Percentiles rank a stretch among this genome's conserved stretches.
Evolutionary conservation across 2,888 invertebrate genomes (phyloP).

Genomic region (Dendrolimus houi): DNA sequence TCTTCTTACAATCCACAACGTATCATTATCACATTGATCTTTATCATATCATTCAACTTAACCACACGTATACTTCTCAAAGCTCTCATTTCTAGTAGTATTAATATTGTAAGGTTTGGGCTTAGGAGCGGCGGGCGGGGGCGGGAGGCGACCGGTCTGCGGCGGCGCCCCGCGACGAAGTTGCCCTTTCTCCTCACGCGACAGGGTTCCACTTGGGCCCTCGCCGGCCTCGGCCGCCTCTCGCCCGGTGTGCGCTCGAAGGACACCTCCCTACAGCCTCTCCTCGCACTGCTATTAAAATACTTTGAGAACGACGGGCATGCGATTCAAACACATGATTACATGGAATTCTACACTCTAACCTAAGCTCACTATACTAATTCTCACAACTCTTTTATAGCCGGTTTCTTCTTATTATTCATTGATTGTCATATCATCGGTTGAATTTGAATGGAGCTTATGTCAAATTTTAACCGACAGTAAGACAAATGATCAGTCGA

Average conservation of each 20-base stretch:
- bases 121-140: constrained; percentile 10
- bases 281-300: background rate
- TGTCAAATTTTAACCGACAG: too few relatives aligned
- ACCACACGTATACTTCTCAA: too few relatives aligned
- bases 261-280: constrained; percentile 20
- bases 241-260: constrained; percentile 41
- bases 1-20: too few relatives aligned
- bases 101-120: constrained; percentile 18
- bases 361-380: too few relatives aligned
- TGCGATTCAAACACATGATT: background rate
- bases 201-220: constrained; percentile 15
- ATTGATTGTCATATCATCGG: too few relatives aligned
- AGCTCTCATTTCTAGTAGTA: background rate
- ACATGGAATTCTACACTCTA: too few relatives aligned
- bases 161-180: constrained; percentile 9
- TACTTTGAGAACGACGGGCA: background rate
- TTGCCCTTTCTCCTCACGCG: constrained; percentile 18
- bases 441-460: too few relatives aligned
- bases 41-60: too few relatives aligned
- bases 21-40: too few relatives aligned
- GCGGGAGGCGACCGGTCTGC: constrained; percentile 32
- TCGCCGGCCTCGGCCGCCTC: constrained; percentile 42
- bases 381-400: too few relatives aligned
- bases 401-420: too few relatives aligned
- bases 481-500: too few relatives aligned